phyloP scores from a whole-genome alignment of 2,113 vertebrate genomes.

The Polypterus bichir region DNA sequence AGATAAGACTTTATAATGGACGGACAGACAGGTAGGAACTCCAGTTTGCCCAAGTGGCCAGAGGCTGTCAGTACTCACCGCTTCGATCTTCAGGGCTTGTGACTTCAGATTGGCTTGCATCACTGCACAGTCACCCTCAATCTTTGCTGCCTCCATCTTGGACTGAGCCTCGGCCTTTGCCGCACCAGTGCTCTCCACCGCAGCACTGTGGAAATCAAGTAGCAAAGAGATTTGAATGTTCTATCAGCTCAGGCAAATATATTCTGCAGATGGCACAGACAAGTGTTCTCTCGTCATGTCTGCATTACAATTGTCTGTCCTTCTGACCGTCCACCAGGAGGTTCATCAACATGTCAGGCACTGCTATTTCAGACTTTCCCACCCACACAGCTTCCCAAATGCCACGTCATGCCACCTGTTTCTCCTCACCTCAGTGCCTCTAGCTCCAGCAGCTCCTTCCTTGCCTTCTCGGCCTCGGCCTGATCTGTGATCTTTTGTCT shows the following conservation, averaged over 20 bases:
- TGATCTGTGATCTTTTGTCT: slow-evolving; percentile 76
- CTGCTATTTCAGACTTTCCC: neutral
- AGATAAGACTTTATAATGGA: neutral
- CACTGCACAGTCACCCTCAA: slow-evolving; percentile 71
- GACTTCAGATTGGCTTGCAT: slow-evolving; percentile 70
- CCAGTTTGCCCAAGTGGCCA: neutral
- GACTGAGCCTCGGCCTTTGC: slow-evolving; percentile 74
- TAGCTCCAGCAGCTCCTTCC: slow-evolving; percentile 71
- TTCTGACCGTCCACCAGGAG: no score
- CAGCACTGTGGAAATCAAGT: slow-evolving; percentile 35
- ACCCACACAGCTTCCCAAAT: neutral
- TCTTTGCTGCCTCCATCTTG: slow-evolving; percentile 58
- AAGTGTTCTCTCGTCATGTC: neutral
- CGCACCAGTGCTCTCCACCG: slow-evolving; percentile 71
- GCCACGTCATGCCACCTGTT: neutral
- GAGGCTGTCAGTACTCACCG: slow-evolving; percentile 19
- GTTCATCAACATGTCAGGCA: no score
- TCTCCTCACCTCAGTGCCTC: slow-evolving; percentile 66
- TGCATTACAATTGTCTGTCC: no score
- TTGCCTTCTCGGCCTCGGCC: slow-evolving; percentile 60
- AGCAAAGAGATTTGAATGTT: no score
- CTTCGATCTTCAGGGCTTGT: slow-evolving; percentile 65
- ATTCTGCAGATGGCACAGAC: no score
- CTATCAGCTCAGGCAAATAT: neutral
- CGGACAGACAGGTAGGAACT: neutral